These are phyloP conservation scores for Caradrina kadenii DNA, from an alignment of 2,888 invertebrate genomes.

Conservation along the genomic window DNA sequence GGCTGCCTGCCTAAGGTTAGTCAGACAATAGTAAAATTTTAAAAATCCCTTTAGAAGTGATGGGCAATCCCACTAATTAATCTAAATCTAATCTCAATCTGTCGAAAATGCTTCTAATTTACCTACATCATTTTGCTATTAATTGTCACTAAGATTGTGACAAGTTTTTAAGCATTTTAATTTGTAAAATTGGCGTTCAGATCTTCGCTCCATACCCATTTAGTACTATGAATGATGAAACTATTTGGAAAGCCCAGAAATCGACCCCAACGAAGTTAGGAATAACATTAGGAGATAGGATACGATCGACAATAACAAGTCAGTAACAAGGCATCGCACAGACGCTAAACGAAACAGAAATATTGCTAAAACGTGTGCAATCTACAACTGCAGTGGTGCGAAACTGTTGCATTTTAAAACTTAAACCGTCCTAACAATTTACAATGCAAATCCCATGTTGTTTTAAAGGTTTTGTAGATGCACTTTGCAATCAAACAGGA, in stretches of 20 bases:
- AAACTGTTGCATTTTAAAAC: slow-evolving; percentile 51
- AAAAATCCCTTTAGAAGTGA: too few species aligned
- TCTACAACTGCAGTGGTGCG: slow-evolving; percentile 44
- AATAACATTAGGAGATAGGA: slow-evolving; percentile 35
- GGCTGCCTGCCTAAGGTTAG: too few species aligned
- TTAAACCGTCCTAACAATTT: slow-evolving; percentile 42
- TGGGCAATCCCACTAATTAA: too few species aligned
- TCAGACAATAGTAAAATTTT: too few species aligned
- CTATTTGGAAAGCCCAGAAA: background rate
- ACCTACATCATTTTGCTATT: too few species aligned
- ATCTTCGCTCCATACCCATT: too few species aligned
- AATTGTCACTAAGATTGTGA: too few species aligned
- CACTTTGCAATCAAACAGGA: slow-evolving; percentile 12
- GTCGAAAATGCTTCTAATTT: too few species aligned
- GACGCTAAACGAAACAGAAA: slow-evolving; percentile 42
- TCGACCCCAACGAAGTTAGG: slow-evolving; percentile 20
- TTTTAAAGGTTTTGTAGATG: slow-evolving; percentile 19
- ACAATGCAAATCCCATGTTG: slow-evolving; percentile 47
- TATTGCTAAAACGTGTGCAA: slow-evolving; percentile 47
- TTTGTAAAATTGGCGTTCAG: too few species aligned
- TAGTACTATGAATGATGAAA: background rate
- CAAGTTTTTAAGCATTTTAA: too few species aligned
- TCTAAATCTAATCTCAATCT: too few species aligned
- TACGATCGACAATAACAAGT: slow-evolving; percentile 33
- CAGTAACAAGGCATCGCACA: slow-evolving; percentile 40